phyloP scores from a whole-genome alignment of 2,113 vertebrate genomes.

The Neofelis nebulosa region DNA sequence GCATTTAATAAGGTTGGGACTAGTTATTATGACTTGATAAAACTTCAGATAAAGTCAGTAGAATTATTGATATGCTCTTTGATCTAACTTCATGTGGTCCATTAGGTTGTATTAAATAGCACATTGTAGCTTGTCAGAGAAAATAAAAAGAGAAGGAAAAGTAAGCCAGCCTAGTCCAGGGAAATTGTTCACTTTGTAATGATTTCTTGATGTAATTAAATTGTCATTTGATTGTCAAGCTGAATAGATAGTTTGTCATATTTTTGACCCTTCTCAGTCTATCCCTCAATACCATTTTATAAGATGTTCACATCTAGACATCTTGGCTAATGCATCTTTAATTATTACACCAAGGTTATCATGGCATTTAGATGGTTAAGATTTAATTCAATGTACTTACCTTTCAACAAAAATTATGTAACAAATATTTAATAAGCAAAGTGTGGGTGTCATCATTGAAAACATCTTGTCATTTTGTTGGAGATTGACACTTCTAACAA shows the following conservation, averaged over 20 bases:
- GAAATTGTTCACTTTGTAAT: not conserved
- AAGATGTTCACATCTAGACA: not conserved
- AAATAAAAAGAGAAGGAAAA: not conserved
- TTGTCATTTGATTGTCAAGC: not conserved
- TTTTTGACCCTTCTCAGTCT: not conserved
- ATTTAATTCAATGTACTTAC: not conserved
- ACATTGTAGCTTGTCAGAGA: not conserved
- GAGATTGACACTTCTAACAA: not conserved
- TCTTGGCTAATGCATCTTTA: not conserved
- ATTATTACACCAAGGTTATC: not conserved
- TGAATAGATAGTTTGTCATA: slow-evolving; percentile 10
- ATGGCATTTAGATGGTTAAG: not conserved
- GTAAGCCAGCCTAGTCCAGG: not conserved
- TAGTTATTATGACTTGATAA: not conserved
- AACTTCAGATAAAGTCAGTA: not conserved
- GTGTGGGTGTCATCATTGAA: not conserved
- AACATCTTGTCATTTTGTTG: not conserved
- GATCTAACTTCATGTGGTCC: not conserved
- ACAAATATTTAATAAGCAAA: not conserved
- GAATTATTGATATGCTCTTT: not conserved
- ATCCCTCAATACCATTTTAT: not conserved
- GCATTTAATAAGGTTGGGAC: not conserved
- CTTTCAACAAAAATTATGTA: slow-evolving; percentile 28
- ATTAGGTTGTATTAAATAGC: not conserved
- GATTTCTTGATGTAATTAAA: not conserved